Base-by-base conservation (phyloP, 2,888 invertebrate genomes). In the Thyatira batis region DNA sequence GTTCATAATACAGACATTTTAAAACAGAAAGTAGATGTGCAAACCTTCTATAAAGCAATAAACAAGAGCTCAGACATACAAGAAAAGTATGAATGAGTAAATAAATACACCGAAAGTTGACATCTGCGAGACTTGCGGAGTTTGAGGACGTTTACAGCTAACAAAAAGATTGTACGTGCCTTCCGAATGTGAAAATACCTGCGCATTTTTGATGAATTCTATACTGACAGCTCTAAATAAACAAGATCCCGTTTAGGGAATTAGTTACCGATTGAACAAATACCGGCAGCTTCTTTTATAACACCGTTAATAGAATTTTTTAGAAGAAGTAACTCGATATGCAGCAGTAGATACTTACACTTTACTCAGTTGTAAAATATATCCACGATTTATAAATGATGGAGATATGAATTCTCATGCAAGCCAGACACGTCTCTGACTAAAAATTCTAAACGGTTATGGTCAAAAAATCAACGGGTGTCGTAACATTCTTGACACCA, bases 51-150 rank as follows among this genome's bases (percentile, higher is more conserved):
- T 65, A 69, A 63, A 71, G 65, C 72, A 65, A 71, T 76, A 81
- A 82, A 79, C 75, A 72, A 70, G 72, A 72, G 59, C 69, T 69
- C 75, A 79, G 78, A 78, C 79, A 63, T 71, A 79, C 76, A 82
- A 85, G 78, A 83, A 83, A 82, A 72, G 80, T 80, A 81, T 83
- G 82, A 84, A 83, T 83, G 79, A 81, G 78, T 83, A 76, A 82
- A 84, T 84, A 82, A 84, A 83, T 78, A 81, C 78, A 79, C 75
- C 72, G 73, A 82, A 84, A 81, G 76, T 78, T 84, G 82, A 83
- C 84, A 82, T 80, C 78, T 77, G 78, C 78, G 73, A 71, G 72
- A 66, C 65, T 69, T 65, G 67, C 61, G 60, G 61, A 67, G 65
- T 80, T 80, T 73, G 78, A 70, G 73, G 77, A 80, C 81, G 70